Base-by-base conservation (phyloP, 2,113 vertebrate species). In the Mionectes macconnelli region DNA sequence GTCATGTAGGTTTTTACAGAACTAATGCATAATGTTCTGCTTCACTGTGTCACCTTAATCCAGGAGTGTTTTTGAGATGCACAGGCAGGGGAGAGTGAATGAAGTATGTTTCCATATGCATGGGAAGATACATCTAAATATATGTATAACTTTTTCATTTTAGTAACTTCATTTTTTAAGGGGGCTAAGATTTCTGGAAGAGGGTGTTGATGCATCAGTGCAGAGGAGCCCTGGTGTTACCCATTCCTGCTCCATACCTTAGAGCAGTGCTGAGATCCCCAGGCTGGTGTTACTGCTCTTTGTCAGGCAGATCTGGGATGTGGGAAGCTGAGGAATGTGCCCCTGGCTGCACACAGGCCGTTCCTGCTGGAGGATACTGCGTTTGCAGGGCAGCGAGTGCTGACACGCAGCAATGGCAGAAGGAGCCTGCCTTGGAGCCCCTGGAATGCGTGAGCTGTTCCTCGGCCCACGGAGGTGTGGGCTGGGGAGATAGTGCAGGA, bases 251-350 rank as follows among this genome's bases (percentile, higher is more conserved):
- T 66, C 42, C 28, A 31, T 40, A 8, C 35, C 33, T 50, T 6
- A 4, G 84, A 40, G 24, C 60, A 23, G 30, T 1, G 5, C 52
- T 55, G 42, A 12, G 39, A 21, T 75, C 28, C 47, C 59, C 19
- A 3, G 76, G 52, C 64, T 55, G 83, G 13, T 1, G 2, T 17
- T 56, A 0, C 17, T 75, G 84, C 74, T 78, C 27, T 91, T 56
- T 82, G 22, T 84, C 57, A 49, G 76, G 2, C 52, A 59, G 68
- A 78, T 7, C 56, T 17, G 70, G 69, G 87, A 21, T 60, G 59
- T 68, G 78, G 66, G 86, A 69, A 89, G 85, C 89, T 75, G 68
- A 86, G 39, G 93, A 91, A 91, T 77, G 87, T 77, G 44, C 37
- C 76, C 68, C 82, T 55, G 63, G 90, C 90, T 86, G 85, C 81